Base-by-base conservation (phyloP, 2,888 invertebrate species). In the Xylota segnis region DNA sequence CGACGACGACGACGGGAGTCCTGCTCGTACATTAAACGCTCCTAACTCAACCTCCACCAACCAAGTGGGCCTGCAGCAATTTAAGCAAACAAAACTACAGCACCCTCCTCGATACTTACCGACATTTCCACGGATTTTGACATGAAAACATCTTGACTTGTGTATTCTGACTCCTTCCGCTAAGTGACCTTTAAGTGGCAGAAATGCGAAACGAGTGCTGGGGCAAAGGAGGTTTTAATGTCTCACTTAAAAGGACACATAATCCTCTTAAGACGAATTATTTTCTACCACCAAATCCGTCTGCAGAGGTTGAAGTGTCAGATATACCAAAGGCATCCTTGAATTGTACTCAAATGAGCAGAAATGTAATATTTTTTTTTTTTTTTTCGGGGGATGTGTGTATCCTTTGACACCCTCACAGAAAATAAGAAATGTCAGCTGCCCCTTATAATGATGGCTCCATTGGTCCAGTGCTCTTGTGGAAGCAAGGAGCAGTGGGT, bases 191-290 rank as follows among this genome's bases (percentile, higher is more conserved):
- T 23, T 50, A 50, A 65, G 34, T 65, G 37, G 10, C 61, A 14
- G 40, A 40, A 74, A 63, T 29, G 9, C 16, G 18, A 74, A 52
- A 43, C 61, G 32, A 52, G 18, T 43, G 52, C 61, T 52, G 40
- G 5, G 40, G 61, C 72, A 43, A 23, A 52, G 61, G 61, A 29
- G 43, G 16, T 40, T 52, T 52, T 61, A 43, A 61, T 74, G n/a
- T 29, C 12, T 29, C 27, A 14, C 6, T 10, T 9, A 23, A 71
- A 59, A 56, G 45, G 70, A 50, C 59, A 50, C 27, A 50, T 68
- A 54, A 63, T 63, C 72, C 16, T 50, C 52, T 52, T 72, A 61
- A 52, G 29, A 16, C 29, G 27, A 61, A 59, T 72, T 72, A 16
- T 29, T 12, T 43, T 34, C 27, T 14, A 32, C 47, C 23, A 47